phyloP scores from a whole-genome alignment of 1,140 invertebrate species.

The Bemisia tabaci region DNA sequence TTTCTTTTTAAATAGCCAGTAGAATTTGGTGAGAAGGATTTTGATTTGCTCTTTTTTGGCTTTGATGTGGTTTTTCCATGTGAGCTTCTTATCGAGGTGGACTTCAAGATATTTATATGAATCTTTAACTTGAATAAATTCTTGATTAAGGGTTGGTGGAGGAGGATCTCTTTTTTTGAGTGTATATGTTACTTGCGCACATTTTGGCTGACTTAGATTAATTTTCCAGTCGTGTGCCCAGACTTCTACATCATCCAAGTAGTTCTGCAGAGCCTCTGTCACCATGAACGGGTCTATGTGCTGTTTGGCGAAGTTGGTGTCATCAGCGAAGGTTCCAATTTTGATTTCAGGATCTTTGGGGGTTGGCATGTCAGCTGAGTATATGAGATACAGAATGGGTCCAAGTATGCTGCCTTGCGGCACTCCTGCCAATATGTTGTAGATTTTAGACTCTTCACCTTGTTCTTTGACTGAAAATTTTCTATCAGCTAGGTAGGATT shows the following conservation, averaged over 20 bases:
- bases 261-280: too few species aligned
- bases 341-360: too few species aligned
- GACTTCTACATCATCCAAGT: too few species aligned
- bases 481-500: constrained; percentile 5
- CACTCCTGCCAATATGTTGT: neutral
- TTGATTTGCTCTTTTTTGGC: constrained; percentile 14
- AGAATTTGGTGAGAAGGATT: too few species aligned
- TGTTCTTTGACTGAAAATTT: neutral
- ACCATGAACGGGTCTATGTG: too few species aligned
- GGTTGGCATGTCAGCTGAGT: constrained; percentile 1
- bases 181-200: constrained; percentile 6
- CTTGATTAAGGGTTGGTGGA: neutral
- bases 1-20: too few species aligned
- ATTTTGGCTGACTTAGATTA: neutral
- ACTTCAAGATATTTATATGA: constrained; percentile 5
- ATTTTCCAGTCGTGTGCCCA: neutral
- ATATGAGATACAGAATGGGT: neutral
- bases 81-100: neutral
- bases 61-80: constrained; percentile 6
- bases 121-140: neutral
- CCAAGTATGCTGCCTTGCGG: constrained; percentile 2
- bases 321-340: too few species aligned
- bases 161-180: neutral
- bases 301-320: too few species aligned
- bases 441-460: neutral